Percentiles rank a stretch among this genome's conserved stretches.
Evolutionary conservation across 2,888 invertebrate genomes (phyloP).

Genomic region (Sturmia bella): DNA sequence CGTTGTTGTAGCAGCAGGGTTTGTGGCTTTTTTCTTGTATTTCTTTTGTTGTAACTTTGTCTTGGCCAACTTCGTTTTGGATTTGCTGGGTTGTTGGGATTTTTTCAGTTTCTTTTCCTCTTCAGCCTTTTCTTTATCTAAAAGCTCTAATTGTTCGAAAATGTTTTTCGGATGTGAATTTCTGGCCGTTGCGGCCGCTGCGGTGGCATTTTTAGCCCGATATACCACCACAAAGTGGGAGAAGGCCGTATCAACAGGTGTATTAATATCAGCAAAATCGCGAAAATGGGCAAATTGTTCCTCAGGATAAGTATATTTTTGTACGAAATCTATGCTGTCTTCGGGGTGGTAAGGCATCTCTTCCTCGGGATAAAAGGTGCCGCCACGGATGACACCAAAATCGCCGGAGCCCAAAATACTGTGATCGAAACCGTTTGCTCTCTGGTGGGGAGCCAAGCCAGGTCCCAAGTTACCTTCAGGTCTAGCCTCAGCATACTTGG

Average conservation of each 20-base stretch:
- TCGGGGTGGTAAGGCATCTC: constrained; percentile 85
- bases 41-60: constrained; percentile 83
- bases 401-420: constrained; percentile 91
- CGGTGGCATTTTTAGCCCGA: constrained; percentile 90
- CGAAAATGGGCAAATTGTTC: constrained; percentile 95
- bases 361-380: constrained; percentile 91
- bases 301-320: constrained; percentile 87
- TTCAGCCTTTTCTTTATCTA: constrained; percentile 84
- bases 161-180: constrained; percentile 88
- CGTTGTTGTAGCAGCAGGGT: background rate
- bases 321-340: constrained; percentile 83
- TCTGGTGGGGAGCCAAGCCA: constrained; percentile 70
- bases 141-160: constrained; percentile 88
- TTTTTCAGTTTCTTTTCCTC: constrained; percentile 76
- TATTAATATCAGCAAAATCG: constrained; percentile 94
- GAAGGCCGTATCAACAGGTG: constrained; percentile 90
- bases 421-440: constrained; percentile 83
- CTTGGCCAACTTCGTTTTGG: constrained; percentile 86
- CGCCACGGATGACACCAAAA: constrained; percentile 92
- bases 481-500: constrained; percentile 83
- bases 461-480: constrained; percentile 76
- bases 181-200: constrained; percentile 51
- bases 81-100: constrained; percentile 82
- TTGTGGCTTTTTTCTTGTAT: constrained; percentile 82
- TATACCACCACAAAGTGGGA: constrained; percentile 93